Evolutionary conservation across 2,888 invertebrate genomes (phyloP), one percentile per base, ranked within the genome.

Genomic region (Stenodera caucasica): DNA sequence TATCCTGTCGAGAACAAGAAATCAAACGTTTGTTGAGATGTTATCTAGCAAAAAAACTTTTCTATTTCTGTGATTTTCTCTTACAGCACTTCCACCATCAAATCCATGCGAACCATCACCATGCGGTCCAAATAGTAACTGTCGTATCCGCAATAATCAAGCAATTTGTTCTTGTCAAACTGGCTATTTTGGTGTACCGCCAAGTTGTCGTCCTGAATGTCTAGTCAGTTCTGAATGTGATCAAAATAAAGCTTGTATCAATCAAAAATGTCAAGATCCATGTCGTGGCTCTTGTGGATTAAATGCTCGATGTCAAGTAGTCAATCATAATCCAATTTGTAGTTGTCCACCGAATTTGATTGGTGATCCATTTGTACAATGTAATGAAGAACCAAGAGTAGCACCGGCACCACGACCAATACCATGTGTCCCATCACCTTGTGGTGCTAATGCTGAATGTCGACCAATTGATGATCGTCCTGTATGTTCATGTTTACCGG

Each of bases 341-440:
- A 84, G 84, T 62, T 88, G 88, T 72, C 85, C 86, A 21, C 78
- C 82, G 1, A 80, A 83, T 12, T 84, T 79, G 57, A 80, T 80
- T n/a, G 88, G 88, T 2, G 84, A 86, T 81, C 86, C 86, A 23
- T 86, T 86, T 67, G 78, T 83, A 0, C 80, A 82, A 65, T 86
- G 86, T 65, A 67, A 76, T 32, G 12, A 21, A 57, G 57, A 58
- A 45, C 50, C 53, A n/a, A 56, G 57, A 75, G 74, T 68, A 53
- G 66, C 68, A 57, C 75, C 78, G 29, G 65, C 72, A 49, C 67
- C 77, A 51, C 66, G 76, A 51, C 82, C 84, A 5, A 69, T 72
- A 53, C 89, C 89, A 11, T 94, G 94, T 75, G 82, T 86, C 49
- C 92, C 89, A 55, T 88, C 87, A 33, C 89, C 90, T 0, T 90